Percentiles rank a stretch among this genome's conserved stretches.
Conservation (phyloP, 2,888 invertebrate species). For the Melanchra persicariae region DNA sequence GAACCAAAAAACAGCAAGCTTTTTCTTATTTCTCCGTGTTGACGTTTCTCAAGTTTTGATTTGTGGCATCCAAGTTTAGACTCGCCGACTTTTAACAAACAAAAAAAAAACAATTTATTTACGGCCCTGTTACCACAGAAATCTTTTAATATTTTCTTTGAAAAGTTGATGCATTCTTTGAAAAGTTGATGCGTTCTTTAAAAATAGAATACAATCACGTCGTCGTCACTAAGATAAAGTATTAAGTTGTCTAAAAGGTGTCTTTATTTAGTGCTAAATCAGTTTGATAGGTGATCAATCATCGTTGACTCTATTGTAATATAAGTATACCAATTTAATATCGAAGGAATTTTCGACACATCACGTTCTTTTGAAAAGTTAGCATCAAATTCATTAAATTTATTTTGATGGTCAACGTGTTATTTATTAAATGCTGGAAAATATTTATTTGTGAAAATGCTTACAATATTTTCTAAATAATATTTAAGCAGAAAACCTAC, state of each 20-base stretch:
- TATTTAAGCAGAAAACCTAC: too few relatives aligned
- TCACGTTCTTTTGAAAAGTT: slow-evolving; percentile 24
- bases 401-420: neutral
- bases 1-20: neutral
- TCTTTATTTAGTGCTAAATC: slow-evolving; percentile 25
- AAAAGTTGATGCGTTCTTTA: slow-evolving; percentile 39
- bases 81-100: slow-evolving; percentile 40
- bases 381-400: slow-evolving; percentile 27
- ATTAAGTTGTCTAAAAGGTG: slow-evolving; percentile 13
- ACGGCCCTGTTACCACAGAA: slow-evolving; percentile 16
- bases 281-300: slow-evolving; percentile 43
- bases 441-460: neutral
- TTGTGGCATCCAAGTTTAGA: slow-evolving; percentile 45
- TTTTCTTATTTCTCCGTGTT: neutral
- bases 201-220: slow-evolving; percentile 18
- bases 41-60: slow-evolving; percentile 44
- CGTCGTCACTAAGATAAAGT: neutral
- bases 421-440: neutral
- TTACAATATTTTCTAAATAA: neutral
- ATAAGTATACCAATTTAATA: slow-evolving; percentile 18
- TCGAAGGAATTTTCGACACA: slow-evolving; percentile 1
- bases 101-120: slow-evolving; percentile 44
- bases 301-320: slow-evolving; percentile 21
- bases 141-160: slow-evolving; percentile 26
- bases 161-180: slow-evolving; percentile 39